These are phyloP conservation scores for Spisula solida DNA, from an alignment of 2,888 invertebrate species.

Conservation along the genomic window DNA sequence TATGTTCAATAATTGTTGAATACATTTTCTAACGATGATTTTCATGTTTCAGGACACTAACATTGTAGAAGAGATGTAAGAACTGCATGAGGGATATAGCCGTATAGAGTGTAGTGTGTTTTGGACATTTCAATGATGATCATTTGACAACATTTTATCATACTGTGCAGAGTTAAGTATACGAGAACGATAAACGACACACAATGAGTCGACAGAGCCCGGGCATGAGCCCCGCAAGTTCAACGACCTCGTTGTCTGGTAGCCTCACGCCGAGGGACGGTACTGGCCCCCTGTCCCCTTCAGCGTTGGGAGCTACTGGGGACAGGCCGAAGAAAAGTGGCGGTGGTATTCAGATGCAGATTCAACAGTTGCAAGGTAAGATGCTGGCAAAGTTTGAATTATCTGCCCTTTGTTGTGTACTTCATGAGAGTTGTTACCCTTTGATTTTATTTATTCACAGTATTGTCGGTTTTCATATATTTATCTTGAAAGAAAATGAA, in stretches of 20 bases:
- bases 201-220: conserved; percentile 54
- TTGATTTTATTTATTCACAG: too few relatives aligned
- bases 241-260: conserved; percentile 75
- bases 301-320: conserved; percentile 53
- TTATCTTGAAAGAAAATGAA: too few relatives aligned
- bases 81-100: not conserved
- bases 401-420: not conserved
- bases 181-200: conserved; percentile 33
- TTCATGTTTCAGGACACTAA: conserved; percentile 45
- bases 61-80: conserved; percentile 28
- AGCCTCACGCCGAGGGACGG: conserved; percentile 73
- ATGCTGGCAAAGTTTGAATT: not conserved
- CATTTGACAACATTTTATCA: conserved; percentile 46
- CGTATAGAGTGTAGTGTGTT: conserved; percentile 61
- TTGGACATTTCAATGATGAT: conserved; percentile 66
- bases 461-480: too few relatives aligned
- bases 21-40: not conserved
- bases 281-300: conserved; percentile 75
- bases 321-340: conserved; percentile 63
- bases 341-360: conserved; percentile 77
- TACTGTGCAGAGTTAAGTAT: conserved; percentile 67
- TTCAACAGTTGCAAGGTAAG: conserved; percentile 78
- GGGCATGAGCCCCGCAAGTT: conserved; percentile 73
- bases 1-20: not conserved
- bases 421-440: too few relatives aligned